Evolutionary conservation across 2,888 invertebrate species (phyloP).

Genomic region (Cloeon dipterum): DNA sequence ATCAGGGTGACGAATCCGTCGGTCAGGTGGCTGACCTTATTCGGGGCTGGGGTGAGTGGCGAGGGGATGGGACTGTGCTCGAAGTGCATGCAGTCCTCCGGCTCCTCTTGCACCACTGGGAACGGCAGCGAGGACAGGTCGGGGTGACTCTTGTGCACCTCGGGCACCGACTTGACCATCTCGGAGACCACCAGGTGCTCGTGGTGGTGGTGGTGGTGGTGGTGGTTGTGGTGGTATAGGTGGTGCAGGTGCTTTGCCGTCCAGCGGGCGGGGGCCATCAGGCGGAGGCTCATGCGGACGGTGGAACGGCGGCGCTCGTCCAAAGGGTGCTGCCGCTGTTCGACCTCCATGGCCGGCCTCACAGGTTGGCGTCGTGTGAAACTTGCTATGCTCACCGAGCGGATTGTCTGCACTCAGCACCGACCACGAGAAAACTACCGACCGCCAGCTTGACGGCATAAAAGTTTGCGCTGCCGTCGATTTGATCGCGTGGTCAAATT

Average conservation of each 20-base stretch:
- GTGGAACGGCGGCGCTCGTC: slow-evolving; percentile 46
- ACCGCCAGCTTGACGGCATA: no score
- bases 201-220: not conserved
- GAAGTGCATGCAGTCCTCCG: not conserved
- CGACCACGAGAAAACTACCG: no score
- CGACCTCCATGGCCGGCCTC: slow-evolving; percentile 5
- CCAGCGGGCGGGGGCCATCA: slow-evolving; percentile 31
- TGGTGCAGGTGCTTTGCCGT: slow-evolving; percentile 8
- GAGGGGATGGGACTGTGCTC: no score
- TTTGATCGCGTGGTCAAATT: no score
- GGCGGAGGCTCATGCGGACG: slow-evolving; percentile 41
- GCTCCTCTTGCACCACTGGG: not conserved
- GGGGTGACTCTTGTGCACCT: not conserved
- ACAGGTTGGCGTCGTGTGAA: no score
- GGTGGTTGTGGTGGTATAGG: not conserved
- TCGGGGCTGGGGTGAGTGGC: no score
- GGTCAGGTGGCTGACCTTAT: no score
- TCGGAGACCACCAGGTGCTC: not conserved
- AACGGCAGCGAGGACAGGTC: not conserved
- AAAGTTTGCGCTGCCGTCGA: no score
- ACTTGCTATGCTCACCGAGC: no score
- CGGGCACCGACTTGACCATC: not conserved
- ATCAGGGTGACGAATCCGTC: not conserved
- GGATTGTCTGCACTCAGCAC: no score
- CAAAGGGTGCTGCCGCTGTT: no score